Base-by-base conservation (phyloP, 2,113 vertebrate genomes). In the Colinus virginianus region DNA sequence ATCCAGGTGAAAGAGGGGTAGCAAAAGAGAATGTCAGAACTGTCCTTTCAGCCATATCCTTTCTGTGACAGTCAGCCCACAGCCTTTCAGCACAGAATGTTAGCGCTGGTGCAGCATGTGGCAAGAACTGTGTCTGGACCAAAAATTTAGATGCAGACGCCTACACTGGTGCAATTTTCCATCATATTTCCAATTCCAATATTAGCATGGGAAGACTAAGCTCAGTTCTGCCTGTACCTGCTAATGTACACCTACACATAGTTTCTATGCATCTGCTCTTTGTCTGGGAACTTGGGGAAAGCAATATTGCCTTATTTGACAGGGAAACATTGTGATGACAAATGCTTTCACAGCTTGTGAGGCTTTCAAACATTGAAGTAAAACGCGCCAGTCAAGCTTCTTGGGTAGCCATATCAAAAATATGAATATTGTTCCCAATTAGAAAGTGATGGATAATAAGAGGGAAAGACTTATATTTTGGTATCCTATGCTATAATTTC, bases 181-280 rank as follows among this genome's bases (percentile, higher is more conserved):
- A 53, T 49, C 68, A 48, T 77, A 36, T 79, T 89, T 92, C 84
- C 92, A 88, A 43, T 78, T 96, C 79, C 79, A 91, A 25, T 59
- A 71, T 62, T 46, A 86, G 32, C 76, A 91, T 2, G 5, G 88
- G 79, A 95, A 95, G 56, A 85, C 42, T 1, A 4, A 93, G 82
- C 51, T 88, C 64, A 36, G 92, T 86, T 95, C 85, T 51, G 88
- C 56, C 85, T 96, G 90, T 96, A 96, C 94, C 94, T 96, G 94
- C 23, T 94, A 95, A 95, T 80, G 85, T 93, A 96, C 94, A 96
- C 94, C 91, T 95, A 93, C 94, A 90, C 90, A 78, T 0, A 78
- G 43, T 79, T 85, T 94, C 87, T 91, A 92, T 90, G 88, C 91
- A 86, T 96, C 93, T 96, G 96, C 34, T 96, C 61, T 96, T 96